Evolutionary conservation across 2,888 invertebrate species (phyloP).

Genomic region (Caenorhabditis uteleia): DNA sequence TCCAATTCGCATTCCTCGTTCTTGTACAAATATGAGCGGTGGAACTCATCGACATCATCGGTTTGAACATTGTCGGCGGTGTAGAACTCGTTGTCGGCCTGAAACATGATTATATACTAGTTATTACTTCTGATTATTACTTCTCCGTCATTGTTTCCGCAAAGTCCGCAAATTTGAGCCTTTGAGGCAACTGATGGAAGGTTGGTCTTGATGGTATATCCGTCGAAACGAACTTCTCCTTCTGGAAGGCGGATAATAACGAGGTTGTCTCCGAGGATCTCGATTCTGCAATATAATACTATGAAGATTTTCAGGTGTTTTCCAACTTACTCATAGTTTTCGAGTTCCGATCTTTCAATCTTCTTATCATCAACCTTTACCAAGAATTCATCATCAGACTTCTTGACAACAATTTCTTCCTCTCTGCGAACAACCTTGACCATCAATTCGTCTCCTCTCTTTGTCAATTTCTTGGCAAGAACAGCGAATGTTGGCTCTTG

Average conservation of each 20-base stretch:
- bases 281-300: slow-evolving; percentile 3
- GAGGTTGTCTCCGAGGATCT: slow-evolving; percentile 24
- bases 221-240: slow-evolving; percentile 60
- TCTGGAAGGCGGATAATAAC: slow-evolving; percentile 48
- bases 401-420: slow-evolving; percentile 22
- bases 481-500: slow-evolving; percentile 69
- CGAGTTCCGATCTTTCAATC: not conserved
- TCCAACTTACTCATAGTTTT: not conserved
- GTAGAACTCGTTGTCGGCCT: slow-evolving; percentile 54
- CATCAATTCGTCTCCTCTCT: slow-evolving; percentile 47
- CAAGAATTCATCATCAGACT: slow-evolving; percentile 12
- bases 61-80: slow-evolving; percentile 52
- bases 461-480: slow-evolving; percentile 63
- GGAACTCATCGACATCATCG: slow-evolving; percentile 60
- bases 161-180: slow-evolving; percentile 64
- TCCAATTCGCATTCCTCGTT: slow-evolving; percentile 38
- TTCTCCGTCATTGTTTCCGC: slow-evolving; percentile 65
- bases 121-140: no score
- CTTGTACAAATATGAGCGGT: slow-evolving; percentile 57
- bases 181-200: slow-evolving; percentile 33
- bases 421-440: slow-evolving; percentile 32
- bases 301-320: not conserved
- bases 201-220: slow-evolving; percentile 53
- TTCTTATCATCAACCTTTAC: slow-evolving; percentile 44
- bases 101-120: no score